These are phyloP conservation scores for Vannuccia rotundouncinata DNA, from an alignment of 2,888 invertebrate species.

Conservation along the genomic window DNA sequence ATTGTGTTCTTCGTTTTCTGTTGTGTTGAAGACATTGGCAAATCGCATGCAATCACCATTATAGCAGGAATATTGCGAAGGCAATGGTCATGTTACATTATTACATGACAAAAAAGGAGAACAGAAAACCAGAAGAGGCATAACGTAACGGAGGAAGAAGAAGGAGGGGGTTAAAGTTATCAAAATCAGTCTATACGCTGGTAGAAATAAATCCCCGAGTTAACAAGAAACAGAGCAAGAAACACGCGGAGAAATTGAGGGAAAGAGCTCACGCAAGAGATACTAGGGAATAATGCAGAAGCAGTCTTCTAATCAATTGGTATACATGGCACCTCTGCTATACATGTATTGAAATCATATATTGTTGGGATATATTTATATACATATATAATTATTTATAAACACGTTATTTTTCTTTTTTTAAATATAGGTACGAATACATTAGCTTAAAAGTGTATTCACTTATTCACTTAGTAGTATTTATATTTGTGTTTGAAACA, in stretches of 20 bases:
- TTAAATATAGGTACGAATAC: too few species aligned
- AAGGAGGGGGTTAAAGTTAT: background rate
- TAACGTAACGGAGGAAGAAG: background rate
- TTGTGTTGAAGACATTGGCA: too few species aligned
- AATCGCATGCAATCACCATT: too few species aligned
- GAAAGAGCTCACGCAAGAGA: background rate
- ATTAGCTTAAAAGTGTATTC: too few species aligned
- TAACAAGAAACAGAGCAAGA: constrained; percentile 17
- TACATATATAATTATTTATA: too few species aligned
- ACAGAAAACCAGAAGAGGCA: background rate
- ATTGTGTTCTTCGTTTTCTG: too few species aligned
- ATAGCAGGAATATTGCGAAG: background rate
- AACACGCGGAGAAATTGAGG: background rate
- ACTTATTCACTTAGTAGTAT: too few species aligned
- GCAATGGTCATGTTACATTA: constrained; percentile 6
- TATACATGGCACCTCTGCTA: background rate
- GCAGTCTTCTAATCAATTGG: background rate
- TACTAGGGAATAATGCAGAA: background rate
- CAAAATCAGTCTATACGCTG: constrained; percentile 8
- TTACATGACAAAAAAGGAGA: background rate
- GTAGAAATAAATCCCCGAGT: background rate
- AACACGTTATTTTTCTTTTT: too few species aligned
- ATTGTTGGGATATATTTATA: too few species aligned
- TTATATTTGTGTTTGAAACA: too few species aligned
- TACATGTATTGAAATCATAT: too few species aligned